Percentiles rank a stretch among this genome's conserved stretches.
Conservation (phyloP, 2,888 invertebrate species). For the Trichopoda pennipes region DNA sequence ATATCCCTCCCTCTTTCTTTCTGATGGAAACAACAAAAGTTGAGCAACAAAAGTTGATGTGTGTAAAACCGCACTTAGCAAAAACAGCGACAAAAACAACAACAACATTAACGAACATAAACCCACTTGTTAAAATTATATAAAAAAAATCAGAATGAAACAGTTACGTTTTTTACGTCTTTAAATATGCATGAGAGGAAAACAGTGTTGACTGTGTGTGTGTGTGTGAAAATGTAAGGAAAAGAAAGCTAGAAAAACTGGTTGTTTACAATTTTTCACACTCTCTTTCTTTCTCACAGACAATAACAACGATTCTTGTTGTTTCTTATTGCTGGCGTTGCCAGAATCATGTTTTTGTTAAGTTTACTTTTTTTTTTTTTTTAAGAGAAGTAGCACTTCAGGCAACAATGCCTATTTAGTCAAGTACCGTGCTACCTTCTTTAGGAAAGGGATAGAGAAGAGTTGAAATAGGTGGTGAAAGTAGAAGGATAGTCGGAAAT, state of each 20-base stretch:
- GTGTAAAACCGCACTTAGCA: too few relatives aligned
- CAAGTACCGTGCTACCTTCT: too few relatives aligned
- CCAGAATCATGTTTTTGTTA: neutral
- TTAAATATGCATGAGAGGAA: neutral
- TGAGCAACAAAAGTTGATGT: too few relatives aligned
- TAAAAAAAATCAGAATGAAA: neutral
- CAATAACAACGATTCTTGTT: constrained; percentile 15
- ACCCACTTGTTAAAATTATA: neutral
- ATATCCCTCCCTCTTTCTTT: too few relatives aligned
- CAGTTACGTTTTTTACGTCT: neutral
- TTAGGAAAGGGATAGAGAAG: too few relatives aligned
- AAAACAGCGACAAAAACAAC: too few relatives aligned
- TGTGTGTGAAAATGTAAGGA: constrained; percentile 9
- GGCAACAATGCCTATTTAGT: too few relatives aligned
- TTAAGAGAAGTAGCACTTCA: too few relatives aligned
- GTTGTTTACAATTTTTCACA: constrained; percentile 52
- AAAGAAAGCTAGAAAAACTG: constrained; percentile 64
- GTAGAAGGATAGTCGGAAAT: too few relatives aligned
- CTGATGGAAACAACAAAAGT: too few relatives aligned
- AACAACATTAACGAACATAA: neutral
- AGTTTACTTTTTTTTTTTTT: too few relatives aligned
- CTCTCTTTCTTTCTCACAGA: neutral
- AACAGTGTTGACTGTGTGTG: neutral
- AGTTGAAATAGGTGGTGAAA: too few relatives aligned
- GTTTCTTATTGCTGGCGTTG: neutral